Evolutionary conservation across 92 coral and sea anemone genomes (phyloP).

Genomic region (Palythoa caribaeorum): DNA sequence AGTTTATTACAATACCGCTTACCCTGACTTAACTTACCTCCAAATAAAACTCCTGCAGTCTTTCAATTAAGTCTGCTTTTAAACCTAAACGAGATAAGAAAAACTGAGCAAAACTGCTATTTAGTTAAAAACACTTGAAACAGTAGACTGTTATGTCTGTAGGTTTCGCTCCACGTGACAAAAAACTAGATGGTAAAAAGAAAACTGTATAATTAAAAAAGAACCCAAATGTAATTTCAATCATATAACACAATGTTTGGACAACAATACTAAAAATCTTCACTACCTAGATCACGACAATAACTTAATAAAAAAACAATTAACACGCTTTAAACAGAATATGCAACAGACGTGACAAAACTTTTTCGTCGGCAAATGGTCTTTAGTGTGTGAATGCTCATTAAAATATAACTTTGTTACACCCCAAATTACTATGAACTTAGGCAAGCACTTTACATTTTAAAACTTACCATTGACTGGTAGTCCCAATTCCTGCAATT

Average conservation of each 20-base stretch:
- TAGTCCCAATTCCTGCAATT: slow-evolving; percentile 83
- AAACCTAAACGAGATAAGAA: slow-evolving; percentile 62
- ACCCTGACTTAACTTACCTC: slow-evolving; percentile 66
- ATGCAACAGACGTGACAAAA: background rate
- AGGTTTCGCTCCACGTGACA: slow-evolving; percentile 20
- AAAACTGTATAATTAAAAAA: background rate
- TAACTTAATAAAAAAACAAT: background rate
- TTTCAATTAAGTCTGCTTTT: slow-evolving; percentile 90
- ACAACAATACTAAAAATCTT: no score
- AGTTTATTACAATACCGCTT: background rate
- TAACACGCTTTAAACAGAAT: background rate
- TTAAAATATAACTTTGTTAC: background rate
- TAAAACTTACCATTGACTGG: slow-evolving; percentile 80
- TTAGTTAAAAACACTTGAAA: background rate
- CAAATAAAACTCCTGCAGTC: slow-evolving; percentile 74
- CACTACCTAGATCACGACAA: background rate
- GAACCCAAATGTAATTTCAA: background rate
- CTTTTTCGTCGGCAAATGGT: background rate
- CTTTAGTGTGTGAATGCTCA: background rate
- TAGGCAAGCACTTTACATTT: background rate
- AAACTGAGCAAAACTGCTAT: background rate
- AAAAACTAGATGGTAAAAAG: background rate
- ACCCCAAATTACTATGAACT: background rate
- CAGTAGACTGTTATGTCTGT: background rate
- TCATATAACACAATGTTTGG: background rate